Conservation (phyloP, 2,797 vertebrate genomes). For the Florisuga fusca region DNA sequence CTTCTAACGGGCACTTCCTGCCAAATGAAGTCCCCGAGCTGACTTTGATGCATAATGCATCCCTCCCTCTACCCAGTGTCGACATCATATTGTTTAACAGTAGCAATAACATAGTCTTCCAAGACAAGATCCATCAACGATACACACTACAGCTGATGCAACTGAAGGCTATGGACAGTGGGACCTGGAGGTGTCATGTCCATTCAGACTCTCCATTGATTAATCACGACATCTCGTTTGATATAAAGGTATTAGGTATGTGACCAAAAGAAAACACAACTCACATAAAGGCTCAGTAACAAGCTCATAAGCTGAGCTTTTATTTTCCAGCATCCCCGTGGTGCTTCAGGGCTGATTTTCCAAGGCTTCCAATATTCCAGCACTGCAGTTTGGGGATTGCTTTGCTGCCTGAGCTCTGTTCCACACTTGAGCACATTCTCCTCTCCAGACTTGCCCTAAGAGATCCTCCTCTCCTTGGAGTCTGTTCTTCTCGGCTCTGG, state of each 20-base stretch:
- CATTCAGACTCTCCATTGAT: neutral
- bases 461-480: neutral
- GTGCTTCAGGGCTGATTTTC: neutral
- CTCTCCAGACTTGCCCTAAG: neutral
- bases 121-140: rapidly evolving
- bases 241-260: slow-evolving; percentile 76
- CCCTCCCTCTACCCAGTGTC: rapidly evolving
- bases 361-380: neutral
- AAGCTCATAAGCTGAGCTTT: neutral
- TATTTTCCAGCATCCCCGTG: neutral
- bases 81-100: neutral
- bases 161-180: neutral
- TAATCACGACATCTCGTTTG: neutral
- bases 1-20: neutral
- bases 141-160: neutral
- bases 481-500: neutral
- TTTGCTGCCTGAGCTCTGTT: neutral
- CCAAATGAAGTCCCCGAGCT: slow-evolving; percentile 38
- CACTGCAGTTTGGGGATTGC: neutral
- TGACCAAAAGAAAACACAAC: neutral
- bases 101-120: neutral
- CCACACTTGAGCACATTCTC: neutral
- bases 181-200: slow-evolving; percentile 67
- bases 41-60: slow-evolving; percentile 19
- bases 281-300: neutral